These are phyloP conservation scores for Papilio xuthus DNA, from an alignment of 1,140 invertebrate genomes.

Conservation along the genomic window DNA sequence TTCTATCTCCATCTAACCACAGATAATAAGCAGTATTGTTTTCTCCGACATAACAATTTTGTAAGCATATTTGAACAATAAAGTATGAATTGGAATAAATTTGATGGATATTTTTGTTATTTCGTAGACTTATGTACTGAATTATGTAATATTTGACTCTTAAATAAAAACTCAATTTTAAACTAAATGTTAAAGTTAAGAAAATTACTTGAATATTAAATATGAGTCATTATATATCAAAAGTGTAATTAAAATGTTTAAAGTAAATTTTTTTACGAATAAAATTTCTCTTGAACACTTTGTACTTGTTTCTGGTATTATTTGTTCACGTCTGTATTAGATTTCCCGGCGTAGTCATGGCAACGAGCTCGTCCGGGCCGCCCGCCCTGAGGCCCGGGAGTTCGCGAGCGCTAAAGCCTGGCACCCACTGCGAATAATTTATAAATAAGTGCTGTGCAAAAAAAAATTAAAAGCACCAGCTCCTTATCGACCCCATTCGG, in stretches of 20 bases:
- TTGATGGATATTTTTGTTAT: neutral
- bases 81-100: neutral
- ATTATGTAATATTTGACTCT: too few species aligned
- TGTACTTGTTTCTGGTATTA: slow-evolving; percentile 40
- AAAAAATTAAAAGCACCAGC: too few species aligned
- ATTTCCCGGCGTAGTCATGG: slow-evolving; percentile 64
- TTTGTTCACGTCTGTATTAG: slow-evolving; percentile 56
- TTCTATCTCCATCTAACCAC: slow-evolving; percentile 1
- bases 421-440: neutral
- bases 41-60: neutral
- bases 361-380: slow-evolving; percentile 65
- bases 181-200: too few species aligned
- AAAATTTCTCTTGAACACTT: slow-evolving; percentile 40
- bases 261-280: slow-evolving; percentile 36
- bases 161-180: too few species aligned
- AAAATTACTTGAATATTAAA: neutral
- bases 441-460: too few species aligned
- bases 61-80: slow-evolving; percentile 1
- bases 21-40: slow-evolving; percentile 2
- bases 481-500: too few species aligned
- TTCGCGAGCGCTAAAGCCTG: slow-evolving; percentile 30
- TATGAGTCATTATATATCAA: neutral
- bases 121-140: neutral
- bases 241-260: slow-evolving; percentile 40
- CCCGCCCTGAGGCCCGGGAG: slow-evolving; percentile 55